Base-by-base conservation (phyloP, 2,888 invertebrate species). In the Parelbella ahira region DNA sequence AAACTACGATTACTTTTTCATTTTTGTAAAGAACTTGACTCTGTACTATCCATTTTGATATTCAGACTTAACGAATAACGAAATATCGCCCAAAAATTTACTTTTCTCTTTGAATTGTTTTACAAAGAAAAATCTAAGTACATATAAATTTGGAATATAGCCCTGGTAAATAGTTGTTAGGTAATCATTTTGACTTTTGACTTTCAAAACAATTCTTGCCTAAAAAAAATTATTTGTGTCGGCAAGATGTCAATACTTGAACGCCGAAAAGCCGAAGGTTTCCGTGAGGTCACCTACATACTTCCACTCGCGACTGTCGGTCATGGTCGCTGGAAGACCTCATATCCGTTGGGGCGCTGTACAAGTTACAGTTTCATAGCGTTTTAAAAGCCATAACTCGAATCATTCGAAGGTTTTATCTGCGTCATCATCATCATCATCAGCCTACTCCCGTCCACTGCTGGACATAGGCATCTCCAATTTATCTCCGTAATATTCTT, bases 261-360 rank as follows among this genome's bases (percentile, higher is more conserved):
- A 68, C 56, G 57, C 61, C 69, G 67, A 75, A 83, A 77, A 72
- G 64, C 61, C 63, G 76, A 78, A 73, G 81, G 79, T 77, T 66
- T 51, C 53, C 51, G 51, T 68, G 72, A 86, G 86, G 86, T 83
- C 82, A 83, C 81, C 82, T 81, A 80, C 80, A 78, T 83, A 73
- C 76, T 71, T 60, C 63, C 65, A 63, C 61, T 63, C 60, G 58
- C 62, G 60, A 57, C 74, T 72, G 56, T 62, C 66, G 84, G 84
- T 84, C 84, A 84, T 58, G 84, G 84, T 57, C 79, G 56, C 58
- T 51, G 51, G 54, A 58, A 73, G 71, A 72, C 72, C 75, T 75
- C 77, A 73, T 61, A 70, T 68, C 68, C 68, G 68, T 49, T 49
- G 60, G 47, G 41, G 41, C 30, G 11, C 20, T n/a, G n/a, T 25